Conservation (phyloP, 92 coral and sea anemone species). For the Umimayanthus chanpuru region DNA sequence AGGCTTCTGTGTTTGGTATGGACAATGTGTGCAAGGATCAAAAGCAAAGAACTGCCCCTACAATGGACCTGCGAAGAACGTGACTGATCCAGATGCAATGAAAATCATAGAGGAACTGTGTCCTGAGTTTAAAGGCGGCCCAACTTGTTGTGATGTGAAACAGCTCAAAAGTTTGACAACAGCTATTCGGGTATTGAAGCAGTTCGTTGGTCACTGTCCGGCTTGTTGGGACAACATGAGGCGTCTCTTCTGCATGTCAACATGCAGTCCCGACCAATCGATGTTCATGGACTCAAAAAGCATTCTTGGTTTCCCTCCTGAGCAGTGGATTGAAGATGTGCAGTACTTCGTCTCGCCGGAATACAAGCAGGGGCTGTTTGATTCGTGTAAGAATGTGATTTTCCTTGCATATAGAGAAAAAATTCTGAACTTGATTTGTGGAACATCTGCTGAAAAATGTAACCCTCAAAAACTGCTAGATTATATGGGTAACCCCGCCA, state of each 20-base stretch:
- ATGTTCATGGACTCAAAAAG: conserved; percentile 65
- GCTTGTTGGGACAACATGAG: conserved; percentile 90
- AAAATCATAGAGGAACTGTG: conserved; percentile 60
- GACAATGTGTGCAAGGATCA: conserved; percentile 44
- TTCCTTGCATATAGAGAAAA: conserved; percentile 74
- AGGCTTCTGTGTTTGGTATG: conserved; percentile 94
- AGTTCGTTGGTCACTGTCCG: conserved; percentile 80
- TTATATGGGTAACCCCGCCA: conserved; percentile 69
- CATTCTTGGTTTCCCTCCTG: background rate
- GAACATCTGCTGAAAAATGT: conserved; percentile 74
- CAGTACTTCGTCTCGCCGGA: conserved; percentile 58
- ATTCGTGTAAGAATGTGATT: conserved; percentile 84
- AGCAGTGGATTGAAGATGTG: conserved; percentile 24
- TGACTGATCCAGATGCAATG: conserved; percentile 56
- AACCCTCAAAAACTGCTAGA: conserved; percentile 59
- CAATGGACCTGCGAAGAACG: conserved; percentile 84
- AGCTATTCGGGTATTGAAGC: conserved; percentile 54
- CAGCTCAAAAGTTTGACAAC: conserved; percentile 57
- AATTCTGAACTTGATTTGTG: conserved; percentile 72
- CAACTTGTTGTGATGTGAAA: conserved; percentile 68
- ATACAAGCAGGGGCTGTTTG: conserved; percentile 75
- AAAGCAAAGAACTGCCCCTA: conserved; percentile 73
- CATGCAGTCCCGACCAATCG: conserved; percentile 87
- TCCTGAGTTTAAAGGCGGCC: conserved; percentile 61
- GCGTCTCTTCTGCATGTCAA: conserved; percentile 70